A percentile compares a stretch with the other conserved stretches of the same genome.
These are phyloP conservation scores for Camponotus floridanus DNA, from an alignment of 1,140 invertebrate genomes.

Conservation along the genomic window DNA sequence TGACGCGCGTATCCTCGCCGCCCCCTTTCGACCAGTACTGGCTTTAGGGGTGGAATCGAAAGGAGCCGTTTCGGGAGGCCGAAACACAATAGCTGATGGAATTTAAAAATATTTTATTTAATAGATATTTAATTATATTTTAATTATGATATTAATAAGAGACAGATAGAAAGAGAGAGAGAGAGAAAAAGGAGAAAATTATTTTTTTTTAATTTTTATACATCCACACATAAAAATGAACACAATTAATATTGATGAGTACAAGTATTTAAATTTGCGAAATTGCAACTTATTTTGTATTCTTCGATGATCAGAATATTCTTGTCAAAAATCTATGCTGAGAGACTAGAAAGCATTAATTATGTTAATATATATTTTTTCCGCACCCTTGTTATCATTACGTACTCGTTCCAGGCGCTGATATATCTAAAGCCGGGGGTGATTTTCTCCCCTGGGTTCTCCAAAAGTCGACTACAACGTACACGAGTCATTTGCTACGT, in stretches of 20 bases:
- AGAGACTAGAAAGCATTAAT: neutral
- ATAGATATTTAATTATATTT: constrained; percentile 7
- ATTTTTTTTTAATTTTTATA: too few relatives aligned
- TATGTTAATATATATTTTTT: neutral
- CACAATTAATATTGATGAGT: neutral
- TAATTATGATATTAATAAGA: neutral
- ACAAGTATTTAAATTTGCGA: neutral
- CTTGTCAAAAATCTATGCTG: neutral
- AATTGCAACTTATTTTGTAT: neutral
- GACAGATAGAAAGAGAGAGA: too few relatives aligned
- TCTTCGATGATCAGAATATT: neutral
- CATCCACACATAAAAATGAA: neutral
- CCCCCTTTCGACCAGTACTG: constrained; percentile 49
- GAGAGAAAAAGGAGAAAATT: too few relatives aligned
- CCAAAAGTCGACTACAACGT: constrained; percentile 47
- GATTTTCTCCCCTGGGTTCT: constrained; percentile 38
- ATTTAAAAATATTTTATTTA: neutral
- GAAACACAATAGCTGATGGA: neutral
- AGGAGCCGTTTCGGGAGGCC: neutral
- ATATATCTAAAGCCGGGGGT: constrained; percentile 36
- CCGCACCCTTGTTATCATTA: neutral
- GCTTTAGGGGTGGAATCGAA: constrained; percentile 30
- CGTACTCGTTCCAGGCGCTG: constrained; percentile 14
- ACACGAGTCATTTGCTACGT: constrained; percentile 76
- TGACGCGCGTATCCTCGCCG: constrained; percentile 68